phyloP scores from a whole-genome alignment of 2,113 vertebrate species.

The Rhea americana region DNA sequence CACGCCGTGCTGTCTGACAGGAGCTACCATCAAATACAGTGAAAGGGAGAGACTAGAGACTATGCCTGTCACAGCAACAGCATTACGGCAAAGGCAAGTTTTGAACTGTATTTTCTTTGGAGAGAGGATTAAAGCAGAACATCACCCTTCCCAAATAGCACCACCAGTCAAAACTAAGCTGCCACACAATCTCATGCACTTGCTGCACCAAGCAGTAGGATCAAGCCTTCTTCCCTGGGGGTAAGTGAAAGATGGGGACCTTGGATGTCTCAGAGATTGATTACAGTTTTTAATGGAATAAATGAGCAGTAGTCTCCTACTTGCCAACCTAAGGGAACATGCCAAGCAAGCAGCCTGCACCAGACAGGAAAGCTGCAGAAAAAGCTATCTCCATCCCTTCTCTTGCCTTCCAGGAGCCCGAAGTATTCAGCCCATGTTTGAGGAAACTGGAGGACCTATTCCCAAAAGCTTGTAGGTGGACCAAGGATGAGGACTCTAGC shows the following conservation, averaged over 20 bases:
- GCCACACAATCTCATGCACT: background rate
- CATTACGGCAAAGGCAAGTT: background rate
- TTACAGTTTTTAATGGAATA: background rate
- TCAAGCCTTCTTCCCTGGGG: background rate
- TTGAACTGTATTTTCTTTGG: background rate
- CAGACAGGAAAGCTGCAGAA: background rate
- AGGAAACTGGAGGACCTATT: background rate
- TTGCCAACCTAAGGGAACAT: background rate
- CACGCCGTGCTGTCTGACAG: background rate
- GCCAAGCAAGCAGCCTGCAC: background rate
- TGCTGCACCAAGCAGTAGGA: background rate
- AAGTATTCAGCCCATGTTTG: background rate
- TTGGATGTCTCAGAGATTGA: fast-evolving
- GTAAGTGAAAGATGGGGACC: fast-evolving
- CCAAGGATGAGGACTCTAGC: background rate
- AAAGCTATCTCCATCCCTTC: background rate
- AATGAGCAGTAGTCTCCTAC: background rate
- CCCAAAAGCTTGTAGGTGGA: background rate
- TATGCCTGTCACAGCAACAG: background rate
- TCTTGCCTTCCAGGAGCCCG: background rate
- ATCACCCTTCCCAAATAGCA: background rate
- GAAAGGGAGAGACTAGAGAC: background rate
- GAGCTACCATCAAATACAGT: background rate
- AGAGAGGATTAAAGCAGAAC: background rate
- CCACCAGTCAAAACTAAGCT: background rate